Evolutionary conservation across 2,797 vertebrate genomes (phyloP).

Genomic region (Myripristis murdjan): DNA sequence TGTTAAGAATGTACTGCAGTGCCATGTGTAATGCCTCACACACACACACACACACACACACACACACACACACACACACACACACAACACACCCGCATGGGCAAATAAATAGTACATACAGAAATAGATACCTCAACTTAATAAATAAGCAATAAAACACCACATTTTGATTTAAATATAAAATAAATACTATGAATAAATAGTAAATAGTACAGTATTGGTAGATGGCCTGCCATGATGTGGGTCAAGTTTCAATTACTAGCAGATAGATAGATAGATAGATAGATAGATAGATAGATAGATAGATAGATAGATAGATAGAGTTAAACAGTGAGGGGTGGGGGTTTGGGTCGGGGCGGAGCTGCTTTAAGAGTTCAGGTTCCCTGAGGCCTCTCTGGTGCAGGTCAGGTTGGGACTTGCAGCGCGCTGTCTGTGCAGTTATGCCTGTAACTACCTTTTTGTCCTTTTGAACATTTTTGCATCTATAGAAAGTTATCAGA

Average conservation of each 20-base stretch:
- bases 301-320: no score
- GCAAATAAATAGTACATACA: not conserved
- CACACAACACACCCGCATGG: no score
- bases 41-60: not conserved
- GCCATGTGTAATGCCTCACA: not conserved
- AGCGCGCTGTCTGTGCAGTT: not conserved
- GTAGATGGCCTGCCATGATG: no score
- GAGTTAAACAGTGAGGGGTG: not conserved
- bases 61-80: no score
- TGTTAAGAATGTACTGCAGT: no score
- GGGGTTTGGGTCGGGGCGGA: no score
- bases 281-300: no score
- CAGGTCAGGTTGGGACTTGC: not conserved
- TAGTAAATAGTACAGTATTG: constrained; percentile 2
- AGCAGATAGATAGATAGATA: not conserved
- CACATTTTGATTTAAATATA: constrained; percentile 26
- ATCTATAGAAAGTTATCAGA: no score
- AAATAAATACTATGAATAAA: constrained; percentile 13
- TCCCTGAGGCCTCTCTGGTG: not conserved
- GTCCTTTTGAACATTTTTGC: not conserved
- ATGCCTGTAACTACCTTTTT: not conserved
- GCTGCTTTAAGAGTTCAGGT: not conserved
- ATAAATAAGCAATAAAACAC: constrained; percentile 30
- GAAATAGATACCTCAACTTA: constrained; percentile 11
- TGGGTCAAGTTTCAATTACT: no score